Evolutionary conservation across 2,113 vertebrate genomes (phyloP).

Genomic region (Spea bombifrons): DNA sequence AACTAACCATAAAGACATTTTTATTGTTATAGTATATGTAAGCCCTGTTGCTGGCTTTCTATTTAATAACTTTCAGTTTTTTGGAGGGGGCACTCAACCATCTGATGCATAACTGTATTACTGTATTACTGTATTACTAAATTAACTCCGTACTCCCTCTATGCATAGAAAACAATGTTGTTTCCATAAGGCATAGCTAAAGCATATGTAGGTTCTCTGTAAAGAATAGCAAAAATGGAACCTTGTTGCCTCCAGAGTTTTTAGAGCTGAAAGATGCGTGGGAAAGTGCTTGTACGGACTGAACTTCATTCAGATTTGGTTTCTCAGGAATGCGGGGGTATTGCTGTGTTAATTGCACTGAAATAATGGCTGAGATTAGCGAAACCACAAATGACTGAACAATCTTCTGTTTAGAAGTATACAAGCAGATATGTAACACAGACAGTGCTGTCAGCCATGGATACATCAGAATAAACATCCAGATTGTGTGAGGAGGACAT

Average conservation of each 20-base stretch:
- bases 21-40: too few relatives aligned
- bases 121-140: too few relatives aligned
- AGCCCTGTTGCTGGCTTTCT: too few relatives aligned
- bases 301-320: constrained; percentile 40
- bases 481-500: too few relatives aligned
- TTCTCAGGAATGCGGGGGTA: constrained; percentile 43
- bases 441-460: constrained; percentile 1
- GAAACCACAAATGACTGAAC: constrained; percentile 36
- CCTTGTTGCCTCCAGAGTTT: background rate
- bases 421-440: constrained; percentile 17
- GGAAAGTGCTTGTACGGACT: constrained; percentile 26
- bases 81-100: too few relatives aligned
- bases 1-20: constrained; percentile 35
- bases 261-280: constrained; percentile 44
- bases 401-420: constrained; percentile 19
- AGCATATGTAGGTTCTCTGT: background rate
- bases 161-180: too few relatives aligned
- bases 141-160: too few relatives aligned
- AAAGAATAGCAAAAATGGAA: constrained; percentile 11
- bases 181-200: background rate
- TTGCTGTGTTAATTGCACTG: constrained; percentile 46
- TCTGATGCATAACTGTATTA: too few relatives aligned
- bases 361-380: constrained; percentile 46
- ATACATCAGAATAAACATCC: background rate
- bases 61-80: too few relatives aligned